These are phyloP conservation scores for Cheumatopsyche charites DNA, from an alignment of 1,140 invertebrate genomes.

Conservation along the genomic window DNA sequence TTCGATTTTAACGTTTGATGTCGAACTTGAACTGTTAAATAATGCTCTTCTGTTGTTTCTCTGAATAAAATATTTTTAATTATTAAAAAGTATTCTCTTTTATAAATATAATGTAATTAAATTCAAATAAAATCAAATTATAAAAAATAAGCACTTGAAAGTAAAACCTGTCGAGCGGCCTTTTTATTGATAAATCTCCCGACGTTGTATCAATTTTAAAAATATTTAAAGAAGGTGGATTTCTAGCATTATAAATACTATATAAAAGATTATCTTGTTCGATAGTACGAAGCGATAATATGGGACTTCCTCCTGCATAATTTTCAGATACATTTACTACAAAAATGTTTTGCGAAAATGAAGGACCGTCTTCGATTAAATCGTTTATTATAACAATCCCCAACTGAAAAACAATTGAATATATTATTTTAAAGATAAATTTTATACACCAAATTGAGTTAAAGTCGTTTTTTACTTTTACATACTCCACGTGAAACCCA, in stretches of 20 bases:
- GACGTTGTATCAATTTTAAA: slow-evolving; percentile 80
- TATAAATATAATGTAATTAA: too few species aligned
- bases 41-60: slow-evolving; percentile 78
- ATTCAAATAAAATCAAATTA: slow-evolving; percentile 9
- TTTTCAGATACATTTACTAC: slow-evolving; percentile 77
- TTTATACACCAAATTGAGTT: background rate
- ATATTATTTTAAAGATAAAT: background rate
- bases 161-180: slow-evolving; percentile 69
- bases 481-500: slow-evolving; percentile 70
- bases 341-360: slow-evolving; percentile 70
- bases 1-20: slow-evolving; percentile 83
- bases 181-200: slow-evolving; percentile 72
- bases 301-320: slow-evolving; percentile 44
- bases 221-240: slow-evolving; percentile 69
- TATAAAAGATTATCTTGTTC: slow-evolving; percentile 64
- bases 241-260: slow-evolving; percentile 74
- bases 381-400: slow-evolving; percentile 71
- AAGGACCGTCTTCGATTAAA: slow-evolving; percentile 77
- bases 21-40: slow-evolving; percentile 84
- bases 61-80: slow-evolving; percentile 36
- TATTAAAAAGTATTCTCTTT: too few species aligned
- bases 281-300: slow-evolving; percentile 40
- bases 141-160: slow-evolving; percentile 16
- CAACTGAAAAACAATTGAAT: slow-evolving; percentile 54
- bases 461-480: slow-evolving; percentile 48